Percentiles rank a stretch among this genome's conserved stretches.
Evolutionary conservation across 1,140 invertebrate genomes (phyloP).

Genomic region (Telenomus remus): DNA sequence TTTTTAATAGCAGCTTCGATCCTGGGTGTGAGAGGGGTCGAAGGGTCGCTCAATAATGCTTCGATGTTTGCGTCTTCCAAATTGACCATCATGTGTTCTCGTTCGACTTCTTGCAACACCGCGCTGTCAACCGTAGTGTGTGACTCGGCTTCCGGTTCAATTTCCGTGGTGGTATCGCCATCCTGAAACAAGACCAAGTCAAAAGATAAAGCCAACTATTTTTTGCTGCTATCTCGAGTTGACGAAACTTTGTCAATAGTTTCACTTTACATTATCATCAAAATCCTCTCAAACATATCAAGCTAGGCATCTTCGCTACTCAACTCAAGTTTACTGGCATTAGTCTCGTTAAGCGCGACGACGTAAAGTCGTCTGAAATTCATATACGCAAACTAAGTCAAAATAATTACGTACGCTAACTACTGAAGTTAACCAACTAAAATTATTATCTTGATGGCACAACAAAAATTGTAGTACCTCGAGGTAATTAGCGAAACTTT

Average conservation of each 20-base stretch:
- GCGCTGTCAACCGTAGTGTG: slow-evolving; percentile 79
- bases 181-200: slow-evolving; percentile 67
- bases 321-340: too few species aligned
- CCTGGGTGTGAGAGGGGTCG: slow-evolving; percentile 79
- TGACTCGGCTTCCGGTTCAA: slow-evolving; percentile 82
- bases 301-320: too few species aligned
- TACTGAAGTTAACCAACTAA: slow-evolving; percentile 6
- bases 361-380: slow-evolving; percentile 5
- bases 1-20: slow-evolving; percentile 86
- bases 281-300: too few species aligned
- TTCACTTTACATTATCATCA: slow-evolving; percentile 2
- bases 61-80: slow-evolving; percentile 76
- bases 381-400: slow-evolving; percentile 15
- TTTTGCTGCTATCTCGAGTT: too few species aligned
- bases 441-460: slow-evolving; percentile 9
- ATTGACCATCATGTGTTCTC: slow-evolving; percentile 77
- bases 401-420: slow-evolving; percentile 17
- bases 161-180: slow-evolving; percentile 78
- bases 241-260: too few species aligned
- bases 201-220: slow-evolving; percentile 10
- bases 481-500: slow-evolving; percentile 5
- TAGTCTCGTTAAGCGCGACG: too few species aligned
- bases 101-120: slow-evolving; percentile 76
- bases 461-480: slow-evolving; percentile 12
- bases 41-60: slow-evolving; percentile 76